Evolutionary conservation across 2,113 vertebrate genomes (phyloP).

Genomic region (Elephas maximus): DNA sequence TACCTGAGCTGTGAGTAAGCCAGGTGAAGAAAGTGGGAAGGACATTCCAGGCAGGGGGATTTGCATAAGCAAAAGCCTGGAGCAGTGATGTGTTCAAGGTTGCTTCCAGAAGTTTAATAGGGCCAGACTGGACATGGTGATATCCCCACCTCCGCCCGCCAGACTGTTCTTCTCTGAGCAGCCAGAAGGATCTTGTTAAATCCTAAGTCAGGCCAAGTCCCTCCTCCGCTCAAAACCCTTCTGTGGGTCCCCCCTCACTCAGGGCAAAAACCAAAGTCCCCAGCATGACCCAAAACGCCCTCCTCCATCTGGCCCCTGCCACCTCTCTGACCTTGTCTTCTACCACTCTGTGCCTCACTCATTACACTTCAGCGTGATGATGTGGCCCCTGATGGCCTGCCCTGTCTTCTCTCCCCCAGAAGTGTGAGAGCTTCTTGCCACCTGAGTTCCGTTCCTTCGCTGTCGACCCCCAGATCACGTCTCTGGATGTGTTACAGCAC

Average conservation of each 20-base stretch:
- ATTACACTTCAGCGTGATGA: neutral
- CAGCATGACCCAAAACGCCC: neutral
- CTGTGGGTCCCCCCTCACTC: neutral
- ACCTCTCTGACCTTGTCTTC: neutral
- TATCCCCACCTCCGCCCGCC: neutral
- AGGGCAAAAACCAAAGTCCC: conserved; percentile 41
- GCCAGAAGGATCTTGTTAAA: conserved; percentile 55
- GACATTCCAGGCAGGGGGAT: neutral
- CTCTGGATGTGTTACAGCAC: conserved; percentile 96
- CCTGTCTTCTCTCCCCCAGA: conserved; percentile 87
- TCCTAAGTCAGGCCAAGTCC: conserved; percentile 13
- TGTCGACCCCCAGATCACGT: conserved; percentile 97
- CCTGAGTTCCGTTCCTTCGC: conserved; percentile 96
- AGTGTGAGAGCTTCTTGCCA: conserved; percentile 92
- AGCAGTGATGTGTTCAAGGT: conserved; percentile 47
- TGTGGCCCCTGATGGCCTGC: neutral
- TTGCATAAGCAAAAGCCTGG: neutral
- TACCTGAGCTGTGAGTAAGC: neutral
- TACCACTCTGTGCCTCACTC: neutral
- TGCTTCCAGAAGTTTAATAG: conserved; percentile 36
- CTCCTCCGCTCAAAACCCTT: conserved; percentile 10
- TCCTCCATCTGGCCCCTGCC: neutral
- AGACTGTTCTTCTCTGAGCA: conserved; percentile 2
- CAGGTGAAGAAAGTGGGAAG: conserved; percentile 41
- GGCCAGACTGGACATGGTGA: conserved; percentile 1